Conservation (phyloP, 2,113 vertebrate genomes). For the Hystrix brachyura region DNA sequence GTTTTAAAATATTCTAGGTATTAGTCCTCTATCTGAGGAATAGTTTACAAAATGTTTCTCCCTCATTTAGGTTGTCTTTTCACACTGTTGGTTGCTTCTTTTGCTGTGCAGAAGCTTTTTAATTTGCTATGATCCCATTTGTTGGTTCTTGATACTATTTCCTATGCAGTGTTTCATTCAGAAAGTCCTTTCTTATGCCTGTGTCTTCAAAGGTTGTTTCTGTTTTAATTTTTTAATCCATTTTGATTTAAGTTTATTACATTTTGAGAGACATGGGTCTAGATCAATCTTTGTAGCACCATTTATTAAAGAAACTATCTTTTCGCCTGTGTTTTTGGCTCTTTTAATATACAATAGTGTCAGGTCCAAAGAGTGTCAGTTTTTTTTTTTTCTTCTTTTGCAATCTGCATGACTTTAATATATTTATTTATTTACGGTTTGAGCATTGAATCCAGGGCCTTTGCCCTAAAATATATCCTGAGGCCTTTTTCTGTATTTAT, state of each 20-base stretch:
- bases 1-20: not conserved
- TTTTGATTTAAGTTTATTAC: not conserved
- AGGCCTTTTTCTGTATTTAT: not conserved
- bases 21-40: not conserved
- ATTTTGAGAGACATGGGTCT: not conserved
- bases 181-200: not conserved
- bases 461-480: not conserved
- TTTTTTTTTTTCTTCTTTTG: slow-evolving; percentile 26
- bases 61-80: not conserved
- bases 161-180: not conserved
- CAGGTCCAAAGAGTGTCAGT: not conserved
- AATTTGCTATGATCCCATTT: not conserved
- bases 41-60: not conserved
- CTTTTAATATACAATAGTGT: not conserved
- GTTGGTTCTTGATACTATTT: not conserved
- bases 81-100: not conserved
- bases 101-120: not conserved
- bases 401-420: slow-evolving; percentile 1
- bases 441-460: not conserved
- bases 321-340: not conserved
- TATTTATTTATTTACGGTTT: not conserved
- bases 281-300: not conserved
- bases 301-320: not conserved
- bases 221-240: not conserved
- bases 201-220: not conserved